Percentiles rank a stretch among this genome's conserved stretches.
Conservation (phyloP, 2,888 invertebrate genomes). For the Epsilonema sp. region DNA sequence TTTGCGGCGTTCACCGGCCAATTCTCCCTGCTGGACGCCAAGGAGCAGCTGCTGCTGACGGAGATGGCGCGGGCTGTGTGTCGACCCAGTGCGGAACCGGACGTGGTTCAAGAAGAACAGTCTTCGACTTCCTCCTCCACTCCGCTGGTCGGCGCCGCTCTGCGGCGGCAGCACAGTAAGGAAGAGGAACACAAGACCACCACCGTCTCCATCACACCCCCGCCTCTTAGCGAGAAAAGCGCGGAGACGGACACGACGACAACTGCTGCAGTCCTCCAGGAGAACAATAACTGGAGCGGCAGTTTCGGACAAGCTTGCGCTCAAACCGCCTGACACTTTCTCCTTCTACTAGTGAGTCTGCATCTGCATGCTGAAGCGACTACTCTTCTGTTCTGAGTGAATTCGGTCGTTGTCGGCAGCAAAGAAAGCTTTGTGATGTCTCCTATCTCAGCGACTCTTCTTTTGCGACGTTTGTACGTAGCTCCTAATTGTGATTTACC, state of each 20-base stretch:
- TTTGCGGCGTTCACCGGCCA: conserved; percentile 51
- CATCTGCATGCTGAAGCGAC: too few species aligned
- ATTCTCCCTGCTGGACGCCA: conserved; percentile 26
- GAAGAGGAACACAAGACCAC: not conserved
- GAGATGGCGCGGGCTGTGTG: not conserved
- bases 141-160: not conserved
- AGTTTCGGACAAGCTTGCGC: not conserved
- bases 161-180: not conserved
- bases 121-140: not conserved
- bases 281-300: too few species aligned
- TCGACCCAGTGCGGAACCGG: not conserved
- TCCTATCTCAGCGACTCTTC: too few species aligned
- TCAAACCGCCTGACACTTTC: not conserved
- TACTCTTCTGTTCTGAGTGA: too few species aligned
- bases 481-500: too few species aligned
- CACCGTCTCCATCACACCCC: not conserved
- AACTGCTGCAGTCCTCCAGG: too few species aligned
- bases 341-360: too few species aligned
- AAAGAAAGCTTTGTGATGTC: too few species aligned
- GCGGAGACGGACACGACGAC: too few species aligned
- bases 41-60: not conserved
- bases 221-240: not conserved
- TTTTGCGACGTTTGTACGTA: too few species aligned
- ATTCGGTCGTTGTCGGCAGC: too few species aligned
- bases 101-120: not conserved